Evolutionary conservation across 2,113 vertebrate species (phyloP).

Genomic region (Chaetodon auriga): DNA sequence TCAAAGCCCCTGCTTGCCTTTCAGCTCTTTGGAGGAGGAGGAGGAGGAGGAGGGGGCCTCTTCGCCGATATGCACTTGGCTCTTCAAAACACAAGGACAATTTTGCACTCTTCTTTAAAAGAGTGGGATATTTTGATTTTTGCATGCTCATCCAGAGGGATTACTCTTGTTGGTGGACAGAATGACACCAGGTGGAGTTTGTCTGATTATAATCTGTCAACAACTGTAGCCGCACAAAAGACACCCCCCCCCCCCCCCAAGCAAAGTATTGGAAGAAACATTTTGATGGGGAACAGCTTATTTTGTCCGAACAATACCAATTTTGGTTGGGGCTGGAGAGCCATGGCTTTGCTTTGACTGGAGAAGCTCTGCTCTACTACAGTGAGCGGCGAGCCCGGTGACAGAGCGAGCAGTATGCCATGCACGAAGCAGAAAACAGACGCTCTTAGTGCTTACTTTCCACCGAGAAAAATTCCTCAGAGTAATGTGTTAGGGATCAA

Average conservation of each 20-base stretch:
- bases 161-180: neutral
- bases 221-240: neutral
- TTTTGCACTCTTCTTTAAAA: conserved; percentile 36
- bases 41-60: conserved; percentile 4
- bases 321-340: conserved; percentile 15
- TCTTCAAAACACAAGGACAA: neutral
- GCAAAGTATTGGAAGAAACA: neutral
- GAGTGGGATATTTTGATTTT: conserved; percentile 4
- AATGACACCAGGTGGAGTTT: neutral
- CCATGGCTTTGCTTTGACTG: conserved; percentile 2
- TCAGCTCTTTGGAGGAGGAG: conserved; percentile 64
- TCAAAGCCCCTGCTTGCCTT: conserved; percentile 68
- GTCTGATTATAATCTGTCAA: conserved; percentile 1
- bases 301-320: conserved; percentile 17
- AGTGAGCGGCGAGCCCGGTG: conserved; percentile 1
- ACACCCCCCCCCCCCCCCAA: neutral
- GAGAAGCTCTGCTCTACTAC: conserved; percentile 25
- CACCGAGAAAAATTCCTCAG: conserved; percentile 49
- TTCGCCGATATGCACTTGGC: conserved; percentile 25
- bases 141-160: neutral
- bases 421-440: conserved; percentile 38
- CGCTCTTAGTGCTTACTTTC: conserved; percentile 55
- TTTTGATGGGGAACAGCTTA: neutral
- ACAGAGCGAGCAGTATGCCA: neutral
- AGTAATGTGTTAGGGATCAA: conserved; percentile 34